A percentile compares a stretch with the other conserved stretches of the same genome.
Evolutionary conservation across 2,888 invertebrate genomes (phyloP).

Genomic region (Limulus polyphemus): DNA sequence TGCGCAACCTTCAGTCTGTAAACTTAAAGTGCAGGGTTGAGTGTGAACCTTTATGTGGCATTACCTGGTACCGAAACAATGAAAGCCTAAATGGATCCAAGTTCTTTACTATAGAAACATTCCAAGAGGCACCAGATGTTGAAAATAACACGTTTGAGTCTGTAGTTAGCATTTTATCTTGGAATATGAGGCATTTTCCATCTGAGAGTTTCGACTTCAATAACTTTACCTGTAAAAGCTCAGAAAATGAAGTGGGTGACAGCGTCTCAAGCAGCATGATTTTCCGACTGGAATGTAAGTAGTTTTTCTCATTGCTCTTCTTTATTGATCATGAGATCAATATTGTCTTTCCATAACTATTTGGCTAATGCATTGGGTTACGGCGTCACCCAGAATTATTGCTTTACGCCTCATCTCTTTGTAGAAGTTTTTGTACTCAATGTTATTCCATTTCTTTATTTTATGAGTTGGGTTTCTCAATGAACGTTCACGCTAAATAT

Average conservation of each 20-base stretch:
- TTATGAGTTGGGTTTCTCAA: no score
- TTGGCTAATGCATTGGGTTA: no score
- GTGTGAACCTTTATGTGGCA: constrained; percentile 70
- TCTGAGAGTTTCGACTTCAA: not conserved
- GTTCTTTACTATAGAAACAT: constrained; percentile 12
- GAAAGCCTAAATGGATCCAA: constrained; percentile 30
- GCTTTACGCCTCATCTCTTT: no score
- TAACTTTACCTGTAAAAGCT: not conserved
- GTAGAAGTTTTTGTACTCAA: no score
- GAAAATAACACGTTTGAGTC: not conserved
- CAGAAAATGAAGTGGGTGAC: not conserved
- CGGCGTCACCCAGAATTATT: no score
- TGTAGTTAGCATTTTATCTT: not conserved
- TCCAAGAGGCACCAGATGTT: constrained; percentile 5
- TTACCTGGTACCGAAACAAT: constrained; percentile 59
- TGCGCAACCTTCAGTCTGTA: constrained; percentile 47
- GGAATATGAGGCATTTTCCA: not conserved
- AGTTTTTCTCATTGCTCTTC: no score
- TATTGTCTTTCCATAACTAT: no score
- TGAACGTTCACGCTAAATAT: no score
- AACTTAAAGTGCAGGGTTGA: constrained; percentile 76
- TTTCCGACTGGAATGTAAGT: constrained; percentile 1
- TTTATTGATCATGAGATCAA: no score
- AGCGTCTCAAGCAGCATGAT: not conserved
- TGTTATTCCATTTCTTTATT: no score